A percentile compares a stretch with the other conserved stretches of the same genome.
phyloP scores from a whole-genome alignment of 2,888 invertebrate species.

The Sinohyriopsis cumingii region DNA sequence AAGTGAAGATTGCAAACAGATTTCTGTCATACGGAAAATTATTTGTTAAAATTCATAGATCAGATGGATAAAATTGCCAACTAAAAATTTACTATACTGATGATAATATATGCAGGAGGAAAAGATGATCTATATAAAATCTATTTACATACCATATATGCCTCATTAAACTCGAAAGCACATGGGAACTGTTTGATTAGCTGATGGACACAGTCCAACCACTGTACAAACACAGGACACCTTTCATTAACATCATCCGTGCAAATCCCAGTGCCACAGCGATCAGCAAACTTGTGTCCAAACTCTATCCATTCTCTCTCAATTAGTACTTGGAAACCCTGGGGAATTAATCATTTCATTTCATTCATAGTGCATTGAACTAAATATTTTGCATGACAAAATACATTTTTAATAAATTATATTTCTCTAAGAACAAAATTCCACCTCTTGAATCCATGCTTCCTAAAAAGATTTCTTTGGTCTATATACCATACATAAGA shows the following conservation, averaged over 20 bases:
- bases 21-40: no score
- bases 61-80: no score
- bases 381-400: neutral
- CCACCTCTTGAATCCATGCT: no score
- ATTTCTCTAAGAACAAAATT: no score
- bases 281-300: conserved; percentile 98
- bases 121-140: no score
- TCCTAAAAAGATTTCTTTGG: no score
- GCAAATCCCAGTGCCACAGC: conserved; percentile 79
- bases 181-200: conserved; percentile 89
- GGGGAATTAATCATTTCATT: conserved; percentile 46
- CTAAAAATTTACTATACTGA: no score
- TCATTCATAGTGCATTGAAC: neutral
- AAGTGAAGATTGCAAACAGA: no score
- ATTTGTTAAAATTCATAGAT: no score
- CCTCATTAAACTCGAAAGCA: conserved; percentile 95
- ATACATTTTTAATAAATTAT: neutral
- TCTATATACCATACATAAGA: no score
- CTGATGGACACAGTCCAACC: conserved; percentile 97
- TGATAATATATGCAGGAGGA: no score
- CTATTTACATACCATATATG: conserved; percentile 84
- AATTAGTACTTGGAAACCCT: conserved; percentile 94
- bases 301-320: conserved; percentile 98
- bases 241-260: conserved; percentile 94
- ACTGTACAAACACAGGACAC: conserved; percentile 97